A percentile compares a stretch with the other conserved stretches of the same genome.
phyloP scores from a whole-genome alignment of 2,888 invertebrate genomes.

The Pheosia tremula region DNA sequence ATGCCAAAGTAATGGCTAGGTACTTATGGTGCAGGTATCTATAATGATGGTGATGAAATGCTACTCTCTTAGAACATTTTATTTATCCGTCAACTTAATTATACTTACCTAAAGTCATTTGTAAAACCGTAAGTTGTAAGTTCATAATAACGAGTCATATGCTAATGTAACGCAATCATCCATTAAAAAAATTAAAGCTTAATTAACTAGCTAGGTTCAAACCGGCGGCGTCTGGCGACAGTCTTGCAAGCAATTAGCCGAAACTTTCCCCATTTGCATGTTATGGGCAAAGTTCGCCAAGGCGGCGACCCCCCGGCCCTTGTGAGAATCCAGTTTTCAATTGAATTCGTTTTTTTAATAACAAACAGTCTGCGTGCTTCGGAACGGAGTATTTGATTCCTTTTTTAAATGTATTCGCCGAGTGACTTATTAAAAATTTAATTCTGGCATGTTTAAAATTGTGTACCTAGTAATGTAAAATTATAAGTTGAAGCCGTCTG shows the following conservation, averaged over 20 bases:
- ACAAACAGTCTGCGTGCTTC: constrained; percentile 46
- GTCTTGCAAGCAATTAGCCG: constrained; percentile 64
- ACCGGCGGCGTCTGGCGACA: constrained; percentile 51
- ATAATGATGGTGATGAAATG: no score
- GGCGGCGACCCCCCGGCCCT: constrained; percentile 43
- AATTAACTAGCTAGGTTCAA: constrained; percentile 52
- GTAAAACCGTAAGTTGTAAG: no score
- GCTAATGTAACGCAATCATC: constrained; percentile 6
- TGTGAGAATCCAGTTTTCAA: constrained; percentile 45
- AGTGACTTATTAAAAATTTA: background rate
- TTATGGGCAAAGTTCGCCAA: constrained; percentile 71
- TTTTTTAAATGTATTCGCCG: constrained; percentile 15
- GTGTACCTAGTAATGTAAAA: no score
- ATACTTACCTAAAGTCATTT: background rate
- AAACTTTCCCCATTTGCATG: constrained; percentile 79
- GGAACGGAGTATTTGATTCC: constrained; percentile 20
- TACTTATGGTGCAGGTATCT: no score
- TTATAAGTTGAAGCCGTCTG: no score
- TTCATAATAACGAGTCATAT: background rate
- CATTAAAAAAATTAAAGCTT: constrained; percentile 51
- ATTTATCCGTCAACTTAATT: no score
- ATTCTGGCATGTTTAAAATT: background rate
- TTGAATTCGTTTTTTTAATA: constrained; percentile 44
- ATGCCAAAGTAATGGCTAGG: no score
- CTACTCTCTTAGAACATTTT: no score